phyloP scores from a whole-genome alignment of 2,888 invertebrate species.

The Cheilosia pagana region DNA sequence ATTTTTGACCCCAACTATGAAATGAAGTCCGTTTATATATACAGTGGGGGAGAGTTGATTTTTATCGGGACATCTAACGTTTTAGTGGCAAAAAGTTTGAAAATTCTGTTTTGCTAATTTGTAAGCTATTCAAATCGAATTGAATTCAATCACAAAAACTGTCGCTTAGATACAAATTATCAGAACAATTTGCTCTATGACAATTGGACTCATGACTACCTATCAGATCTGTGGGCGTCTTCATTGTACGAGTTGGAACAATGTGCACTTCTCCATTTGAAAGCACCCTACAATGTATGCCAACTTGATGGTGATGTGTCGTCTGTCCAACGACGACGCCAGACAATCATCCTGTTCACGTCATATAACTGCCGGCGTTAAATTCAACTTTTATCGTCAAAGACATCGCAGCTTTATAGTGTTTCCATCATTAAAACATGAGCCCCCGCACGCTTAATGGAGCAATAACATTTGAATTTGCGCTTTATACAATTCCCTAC shows the following conservation, averaged over 20 bases:
- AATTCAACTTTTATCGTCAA: conserved; percentile 64
- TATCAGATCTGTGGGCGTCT: too few relatives aligned
- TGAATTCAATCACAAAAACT: too few relatives aligned
- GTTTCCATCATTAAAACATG: conserved; percentile 37
- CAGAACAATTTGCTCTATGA: too few relatives aligned
- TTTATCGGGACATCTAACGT: too few relatives aligned
- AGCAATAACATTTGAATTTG: conserved; percentile 63
- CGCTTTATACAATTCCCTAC: conserved; percentile 40
- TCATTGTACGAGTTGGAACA: not conserved
- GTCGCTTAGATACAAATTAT: too few relatives aligned
- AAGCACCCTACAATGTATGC: conserved; percentile 32
- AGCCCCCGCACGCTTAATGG: conserved; percentile 9
- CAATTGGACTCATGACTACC: too few relatives aligned
- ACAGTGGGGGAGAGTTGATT: too few relatives aligned
- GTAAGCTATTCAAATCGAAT: too few relatives aligned
- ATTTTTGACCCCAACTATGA: too few relatives aligned
- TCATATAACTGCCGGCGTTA: conserved; percentile 42
- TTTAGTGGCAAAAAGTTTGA: too few relatives aligned
- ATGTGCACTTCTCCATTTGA: not conserved
- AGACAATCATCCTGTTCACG: conserved; percentile 42
- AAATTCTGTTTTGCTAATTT: too few relatives aligned
- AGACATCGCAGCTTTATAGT: conserved; percentile 49
- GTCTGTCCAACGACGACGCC: conserved; percentile 44
- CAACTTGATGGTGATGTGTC: conserved; percentile 30
- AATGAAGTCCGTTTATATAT: too few relatives aligned